Base-by-base conservation (phyloP, 2,888 invertebrate species). In the Dryocosmus kuriphilus region DNA sequence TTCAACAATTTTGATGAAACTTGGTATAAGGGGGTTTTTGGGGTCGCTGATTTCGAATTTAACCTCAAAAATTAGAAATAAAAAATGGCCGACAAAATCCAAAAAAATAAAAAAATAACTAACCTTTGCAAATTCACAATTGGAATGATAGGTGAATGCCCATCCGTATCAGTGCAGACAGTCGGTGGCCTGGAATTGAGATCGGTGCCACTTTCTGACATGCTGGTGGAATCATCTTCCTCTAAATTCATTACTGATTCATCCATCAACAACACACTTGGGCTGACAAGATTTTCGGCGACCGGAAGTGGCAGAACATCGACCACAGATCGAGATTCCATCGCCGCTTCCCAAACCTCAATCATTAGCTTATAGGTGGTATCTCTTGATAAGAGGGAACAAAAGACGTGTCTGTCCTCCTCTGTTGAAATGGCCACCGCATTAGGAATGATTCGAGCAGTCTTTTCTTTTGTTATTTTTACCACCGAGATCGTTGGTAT, bases 361-460 rank as follows among this genome's bases (percentile, higher is more conserved):
- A 94, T 94, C 96, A 98, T 97, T 81, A 97, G 94, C 88, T 96
- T 95, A 92, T 96, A 97, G 0, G 98, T 97, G 82, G 95, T 95
- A 90, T 98, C 98, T 65, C 98, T 93, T 41, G 97, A 97, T 85
- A 98, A 94, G 83, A 98, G 94, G 80, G 97, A 97, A 67, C 97
- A 97, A 92, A 98, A 98, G 74, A 97, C 96, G 89, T 97, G 97
- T 81, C 94, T 93, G 73, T 97, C 95, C 87, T 96, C 96, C 67
- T 95, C 94, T n/a, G 98, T 98, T 79, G 94, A 94, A 51, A 97
- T 95, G 38, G 97, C 98, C 78, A 98, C 97, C 19, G 98, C 98
- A 92, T 98, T 98, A 73, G 98, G 98, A 88, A 98, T 97, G 85
- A 98, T 97, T 85, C 96, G 94, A 1, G 98, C 98, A 79, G 98